Percentiles rank a stretch among this genome's conserved stretches.
phyloP scores from a whole-genome alignment of 2,888 invertebrate genomes.

The Mactromeris polynyma region DNA sequence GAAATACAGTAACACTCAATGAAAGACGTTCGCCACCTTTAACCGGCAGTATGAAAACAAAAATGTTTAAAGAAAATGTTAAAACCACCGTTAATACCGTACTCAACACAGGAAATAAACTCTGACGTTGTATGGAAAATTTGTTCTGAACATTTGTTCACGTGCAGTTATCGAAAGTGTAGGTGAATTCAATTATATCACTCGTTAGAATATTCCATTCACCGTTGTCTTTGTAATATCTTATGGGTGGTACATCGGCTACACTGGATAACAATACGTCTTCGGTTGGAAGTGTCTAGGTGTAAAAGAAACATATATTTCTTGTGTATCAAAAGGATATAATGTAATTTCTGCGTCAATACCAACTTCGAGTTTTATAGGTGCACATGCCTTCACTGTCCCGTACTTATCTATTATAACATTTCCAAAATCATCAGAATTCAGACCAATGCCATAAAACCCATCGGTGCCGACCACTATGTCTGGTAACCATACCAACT shows the following conservation, averaged over 20 bases:
- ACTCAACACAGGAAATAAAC: conserved; percentile 60
- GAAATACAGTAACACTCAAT: conserved; percentile 63
- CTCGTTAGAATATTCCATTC: not conserved
- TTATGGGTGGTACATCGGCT: not conserved
- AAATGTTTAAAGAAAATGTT: conserved; percentile 58
- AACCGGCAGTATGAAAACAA: conserved; percentile 64
- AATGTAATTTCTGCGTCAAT: not conserved
- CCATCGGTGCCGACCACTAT: not conserved
- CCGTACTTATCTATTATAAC: not conserved
- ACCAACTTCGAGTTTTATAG: not conserved
- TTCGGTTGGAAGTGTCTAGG: not conserved
- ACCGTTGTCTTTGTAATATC: not conserved
- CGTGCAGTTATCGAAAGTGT: not conserved
- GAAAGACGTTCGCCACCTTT: conserved; percentile 68
- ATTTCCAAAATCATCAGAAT: not conserved
- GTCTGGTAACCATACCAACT: not conserved
- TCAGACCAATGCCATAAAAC: not conserved
- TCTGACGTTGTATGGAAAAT: conserved; percentile 53
- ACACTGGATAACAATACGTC: not conserved
- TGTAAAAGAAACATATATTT: not conserved
- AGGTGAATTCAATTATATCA: not conserved
- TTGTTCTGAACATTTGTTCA: not conserved
- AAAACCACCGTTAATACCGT: conserved; percentile 66
- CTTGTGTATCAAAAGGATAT: conserved; percentile 11
- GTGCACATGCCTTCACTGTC: not conserved